Evolutionary conservation across 2,797 vertebrate genomes (phyloP).

Genomic region (Hyperoplus immaculatus): DNA sequence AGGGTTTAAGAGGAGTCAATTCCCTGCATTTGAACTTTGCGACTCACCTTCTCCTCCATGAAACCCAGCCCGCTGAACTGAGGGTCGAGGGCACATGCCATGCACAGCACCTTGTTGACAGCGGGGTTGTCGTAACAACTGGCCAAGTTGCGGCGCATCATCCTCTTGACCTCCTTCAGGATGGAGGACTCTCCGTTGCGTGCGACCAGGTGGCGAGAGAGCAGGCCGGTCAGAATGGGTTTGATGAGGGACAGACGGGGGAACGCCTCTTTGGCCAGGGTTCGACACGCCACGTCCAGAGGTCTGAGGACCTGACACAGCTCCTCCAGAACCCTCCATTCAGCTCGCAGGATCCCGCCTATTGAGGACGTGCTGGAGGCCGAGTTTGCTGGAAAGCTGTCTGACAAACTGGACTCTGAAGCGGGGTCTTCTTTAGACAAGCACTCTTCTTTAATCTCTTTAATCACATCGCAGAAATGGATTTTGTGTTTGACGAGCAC

Average conservation of each 20-base stretch:
- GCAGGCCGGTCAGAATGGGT: conserved; percentile 84
- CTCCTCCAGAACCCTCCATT: conserved; percentile 84
- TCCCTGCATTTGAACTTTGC: neutral
- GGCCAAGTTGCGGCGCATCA: conserved; percentile 75
- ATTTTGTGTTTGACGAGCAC: conserved; percentile 64
- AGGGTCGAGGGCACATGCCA: conserved; percentile 86
- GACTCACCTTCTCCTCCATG: conserved; percentile 79
- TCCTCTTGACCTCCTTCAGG: conserved; percentile 79
- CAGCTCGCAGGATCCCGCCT: conserved; percentile 24
- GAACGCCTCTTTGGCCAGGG: conserved; percentile 83
- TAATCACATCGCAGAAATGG: conserved; percentile 55
- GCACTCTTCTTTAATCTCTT: conserved; percentile 52
- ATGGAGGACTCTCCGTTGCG: conserved; percentile 71
- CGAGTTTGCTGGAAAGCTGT: conserved; percentile 38
- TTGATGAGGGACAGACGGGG: conserved; percentile 84
- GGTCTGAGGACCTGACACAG: conserved; percentile 82
- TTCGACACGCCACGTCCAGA: conserved; percentile 84
- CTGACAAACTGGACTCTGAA: conserved; percentile 35
- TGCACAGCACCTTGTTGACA: conserved; percentile 79
- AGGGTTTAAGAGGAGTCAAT: neutral
- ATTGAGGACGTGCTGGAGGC: conserved; percentile 22
- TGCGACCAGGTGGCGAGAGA: conserved; percentile 82
- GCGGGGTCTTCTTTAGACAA: conserved; percentile 29
- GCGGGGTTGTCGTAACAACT: conserved; percentile 74
- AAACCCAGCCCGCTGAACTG: conserved; percentile 86